Percentiles rank a stretch among this genome's conserved stretches.
Evolutionary conservation across 2,113 vertebrate species (phyloP).

Genomic region (Falco punctatus): DNA sequence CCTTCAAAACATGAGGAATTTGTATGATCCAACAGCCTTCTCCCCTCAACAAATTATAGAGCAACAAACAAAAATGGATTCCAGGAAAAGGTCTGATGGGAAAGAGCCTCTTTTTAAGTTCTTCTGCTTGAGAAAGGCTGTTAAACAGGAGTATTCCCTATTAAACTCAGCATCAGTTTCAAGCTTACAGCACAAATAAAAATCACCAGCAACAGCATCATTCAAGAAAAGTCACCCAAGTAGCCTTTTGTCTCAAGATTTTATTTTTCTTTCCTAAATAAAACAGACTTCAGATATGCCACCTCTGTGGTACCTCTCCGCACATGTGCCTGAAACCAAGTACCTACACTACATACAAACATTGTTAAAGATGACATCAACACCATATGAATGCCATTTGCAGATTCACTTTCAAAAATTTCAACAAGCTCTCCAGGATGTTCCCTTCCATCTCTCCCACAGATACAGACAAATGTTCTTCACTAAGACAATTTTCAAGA

Average conservation of each 20-base stretch:
- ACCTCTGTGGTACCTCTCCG: not conserved
- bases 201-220: rapidly evolving
- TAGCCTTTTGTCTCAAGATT: not conserved
- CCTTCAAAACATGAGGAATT: not conserved
- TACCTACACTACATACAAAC: not conserved
- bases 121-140: not conserved
- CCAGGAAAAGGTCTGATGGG: not conserved
- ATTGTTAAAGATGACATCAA: not conserved
- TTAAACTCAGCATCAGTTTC: not conserved
- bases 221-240: not conserved
- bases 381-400: not conserved
- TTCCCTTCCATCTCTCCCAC: not conserved
- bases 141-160: not conserved
- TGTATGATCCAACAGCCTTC: not conserved
- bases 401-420: not conserved
- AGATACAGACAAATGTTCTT: not conserved
- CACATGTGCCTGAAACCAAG: not conserved
- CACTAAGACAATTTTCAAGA: not conserved
- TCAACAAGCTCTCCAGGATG: not conserved
- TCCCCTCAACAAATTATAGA: not conserved
- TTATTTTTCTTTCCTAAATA: not conserved
- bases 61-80: not conserved
- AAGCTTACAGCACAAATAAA: not conserved
- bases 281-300: not conserved
- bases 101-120: not conserved